Conservation (phyloP, 2,888 invertebrate genomes). For the Chironomus tentans region DNA sequence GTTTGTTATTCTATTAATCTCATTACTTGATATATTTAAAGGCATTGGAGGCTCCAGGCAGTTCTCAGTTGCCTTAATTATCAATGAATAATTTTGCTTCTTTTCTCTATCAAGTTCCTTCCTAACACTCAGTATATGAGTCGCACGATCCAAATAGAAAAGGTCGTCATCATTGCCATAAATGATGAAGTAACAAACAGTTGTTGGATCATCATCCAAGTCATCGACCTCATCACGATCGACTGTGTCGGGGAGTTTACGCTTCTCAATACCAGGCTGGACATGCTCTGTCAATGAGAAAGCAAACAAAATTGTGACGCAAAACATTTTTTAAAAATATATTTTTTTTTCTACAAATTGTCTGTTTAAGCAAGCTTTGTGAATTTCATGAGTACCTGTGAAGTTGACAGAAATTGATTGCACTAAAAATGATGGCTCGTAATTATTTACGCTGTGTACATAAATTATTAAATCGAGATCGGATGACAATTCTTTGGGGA, state of each 20-base stretch:
- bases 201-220: slow-evolving; percentile 66
- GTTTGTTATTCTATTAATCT: slow-evolving; percentile 10
- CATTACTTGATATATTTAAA: slow-evolving; percentile 29
- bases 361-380: background rate
- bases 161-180: slow-evolving; percentile 65
- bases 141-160: slow-evolving; percentile 62
- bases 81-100: slow-evolving; percentile 55
- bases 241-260: slow-evolving; percentile 67
- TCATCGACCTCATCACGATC: slow-evolving; percentile 80
- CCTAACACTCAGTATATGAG: slow-evolving; percentile 48
- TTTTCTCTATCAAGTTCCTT: slow-evolving; percentile 65
- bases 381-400: slow-evolving; percentile 45
- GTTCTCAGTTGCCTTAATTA: slow-evolving; percentile 75
- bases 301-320: background rate
- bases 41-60: slow-evolving; percentile 53
- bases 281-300: slow-evolving; percentile 42
- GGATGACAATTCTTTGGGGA: slow-evolving; percentile 76
- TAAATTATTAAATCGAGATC: slow-evolving; percentile 82
- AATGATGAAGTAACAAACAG: slow-evolving; percentile 90
- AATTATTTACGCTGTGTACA: slow-evolving; percentile 80
- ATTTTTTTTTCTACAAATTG: background rate
- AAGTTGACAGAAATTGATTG: slow-evolving; percentile 64
- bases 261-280: slow-evolving; percentile 53
- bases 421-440: slow-evolving; percentile 74
- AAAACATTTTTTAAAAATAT: background rate